A percentile compares a stretch with the other conserved stretches of the same genome.
Conservation (phyloP, 2,113 vertebrate genomes). For the Varanus salvator region DNA sequence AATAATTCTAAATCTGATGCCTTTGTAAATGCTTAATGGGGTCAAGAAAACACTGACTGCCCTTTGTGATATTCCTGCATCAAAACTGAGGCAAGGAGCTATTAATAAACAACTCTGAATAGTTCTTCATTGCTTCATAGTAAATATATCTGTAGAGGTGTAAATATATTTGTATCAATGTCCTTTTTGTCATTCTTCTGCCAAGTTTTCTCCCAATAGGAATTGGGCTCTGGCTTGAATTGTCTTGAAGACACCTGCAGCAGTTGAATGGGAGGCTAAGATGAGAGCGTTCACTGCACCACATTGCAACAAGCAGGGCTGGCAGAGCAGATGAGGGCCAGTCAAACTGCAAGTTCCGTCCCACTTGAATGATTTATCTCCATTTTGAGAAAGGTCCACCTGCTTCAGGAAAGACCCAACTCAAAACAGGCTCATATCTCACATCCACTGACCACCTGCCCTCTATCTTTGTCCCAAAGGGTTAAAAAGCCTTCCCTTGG, state of each 20-base stretch:
- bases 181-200: neutral
- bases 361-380: no score
- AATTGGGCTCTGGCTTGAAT: neutral
- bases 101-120: neutral
- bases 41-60: neutral
- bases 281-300: neutral
- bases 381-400: no score
- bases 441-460: no score
- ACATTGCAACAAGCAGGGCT: neutral
- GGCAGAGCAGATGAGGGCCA: no score
- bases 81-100: neutral
- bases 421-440: no score
- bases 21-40: no score
- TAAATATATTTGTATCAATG: neutral
- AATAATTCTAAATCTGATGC: neutral
- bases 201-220: neutral
- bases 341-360: no score
- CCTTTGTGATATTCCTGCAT: neutral
- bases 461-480: no score
- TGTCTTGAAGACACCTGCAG: neutral
- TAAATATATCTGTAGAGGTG: neutral
- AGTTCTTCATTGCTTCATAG: neutral
- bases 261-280: neutral
- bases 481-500: no score
- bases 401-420: no score